Percentiles rank a stretch among this genome's conserved stretches.
phyloP scores from a whole-genome alignment of 2,888 invertebrate species.

The Junonia oenone region DNA sequence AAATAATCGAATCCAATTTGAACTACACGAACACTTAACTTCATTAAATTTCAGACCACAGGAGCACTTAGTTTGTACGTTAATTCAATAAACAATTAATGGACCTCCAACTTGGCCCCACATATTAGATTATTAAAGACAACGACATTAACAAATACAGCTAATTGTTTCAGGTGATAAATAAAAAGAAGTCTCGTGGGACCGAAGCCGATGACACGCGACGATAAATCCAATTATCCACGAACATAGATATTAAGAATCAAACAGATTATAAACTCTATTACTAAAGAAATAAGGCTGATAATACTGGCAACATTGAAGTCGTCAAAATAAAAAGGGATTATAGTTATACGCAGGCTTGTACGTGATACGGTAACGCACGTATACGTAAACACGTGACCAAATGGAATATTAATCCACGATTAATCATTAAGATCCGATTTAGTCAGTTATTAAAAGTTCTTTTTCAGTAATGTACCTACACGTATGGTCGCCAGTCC shows the following conservation, averaged over 20 bases:
- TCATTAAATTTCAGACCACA: too few relatives aligned
- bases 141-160: neutral
- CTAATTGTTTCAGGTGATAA: conserved; percentile 6
- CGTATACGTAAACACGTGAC: conserved; percentile 19
- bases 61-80: too few relatives aligned
- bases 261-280: neutral
- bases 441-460: neutral
- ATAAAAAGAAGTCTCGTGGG: conserved; percentile 28
- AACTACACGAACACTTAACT: too few relatives aligned
- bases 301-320: neutral
- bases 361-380: conserved; percentile 23
- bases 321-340: conserved; percentile 19
- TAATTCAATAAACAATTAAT: neutral
- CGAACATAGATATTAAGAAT: neutral
- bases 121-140: neutral
- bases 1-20: too few relatives aligned
- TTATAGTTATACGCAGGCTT: conserved; percentile 23
- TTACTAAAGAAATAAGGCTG: neutral
- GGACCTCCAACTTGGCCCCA: neutral
- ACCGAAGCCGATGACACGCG: conserved; percentile 33
- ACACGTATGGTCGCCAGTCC: too few relatives aligned
- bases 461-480: neutral
- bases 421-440: conserved; percentile 1
- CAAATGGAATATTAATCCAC: conserved; percentile 11
- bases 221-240: conserved; percentile 30